Evolutionary conservation across 2,797 vertebrate species (phyloP), one percentile per base, ranked within the genome.

Genomic region (Notolepis coatsorum): DNA sequence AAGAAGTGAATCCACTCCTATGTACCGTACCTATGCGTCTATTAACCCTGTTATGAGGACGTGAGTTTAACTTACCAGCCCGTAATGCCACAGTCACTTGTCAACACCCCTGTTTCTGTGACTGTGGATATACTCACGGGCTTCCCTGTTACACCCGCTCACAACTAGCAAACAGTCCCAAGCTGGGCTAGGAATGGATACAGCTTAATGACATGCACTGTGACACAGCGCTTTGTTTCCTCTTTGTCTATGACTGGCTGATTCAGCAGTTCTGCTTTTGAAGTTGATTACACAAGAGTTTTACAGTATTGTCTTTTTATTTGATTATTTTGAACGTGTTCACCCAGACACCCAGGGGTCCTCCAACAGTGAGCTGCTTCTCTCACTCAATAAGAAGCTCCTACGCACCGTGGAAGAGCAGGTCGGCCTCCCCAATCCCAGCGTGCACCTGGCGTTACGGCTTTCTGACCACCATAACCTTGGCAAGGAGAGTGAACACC

Each of bases 391-490:
- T 9, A 85, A 91, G 53, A 80, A 63, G 58, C 91, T 99, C 21
- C 87, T 97, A 68, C 91, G 81, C 25, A 88, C 92, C 74, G 65
- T 92, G 13, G 84, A 82, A 31, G 63, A 41, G 1, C 58, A 58
- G 0, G 71, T 78, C 0, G 73, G 71, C 49, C 71, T 86, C 7
- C 88, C 94, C 2, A 97, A 97, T 77, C 96, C 96, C 66, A 95
- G 94, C 4, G 45, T 97, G 63, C 95, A 96, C 65, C 75, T 98
- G 79, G 95, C 93, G 1, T 89, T 99, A 30, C 94, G 96, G 5
- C 95, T 98, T 45, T 96, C 95, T 0, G 15, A 59, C 0, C 4
- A 74, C 21, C 96, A 98, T 61, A 85, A 91, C 53, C 85, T 81
- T 2, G 37, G 2, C 3, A 87, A 69, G 41, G 97, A 98, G 74